A percentile compares a stretch with the other conserved stretches of the same genome.
Evolutionary conservation across 2,113 vertebrate genomes (phyloP).

Genomic region (Cromileptes altivelis): DNA sequence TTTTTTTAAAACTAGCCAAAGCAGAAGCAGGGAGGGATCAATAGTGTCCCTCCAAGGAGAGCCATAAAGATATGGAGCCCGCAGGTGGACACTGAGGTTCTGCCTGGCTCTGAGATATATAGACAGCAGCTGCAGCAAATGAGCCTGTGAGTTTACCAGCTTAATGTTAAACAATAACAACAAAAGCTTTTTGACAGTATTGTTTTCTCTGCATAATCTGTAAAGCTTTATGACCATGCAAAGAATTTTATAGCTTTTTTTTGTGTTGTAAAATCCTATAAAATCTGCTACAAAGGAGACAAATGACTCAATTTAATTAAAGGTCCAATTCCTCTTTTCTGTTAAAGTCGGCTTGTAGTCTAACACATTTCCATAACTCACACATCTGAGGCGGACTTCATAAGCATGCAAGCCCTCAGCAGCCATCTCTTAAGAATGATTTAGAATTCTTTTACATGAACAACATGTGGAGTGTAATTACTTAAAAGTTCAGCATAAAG

Average conservation of each 20-base stretch:
- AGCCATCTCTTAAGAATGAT: neutral
- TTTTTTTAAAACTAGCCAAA: neutral
- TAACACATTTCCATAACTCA: neutral
- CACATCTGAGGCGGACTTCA: neutral
- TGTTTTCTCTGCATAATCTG: neutral
- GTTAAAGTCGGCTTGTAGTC: neutral
- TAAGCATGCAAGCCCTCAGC: neutral
- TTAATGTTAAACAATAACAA: neutral
- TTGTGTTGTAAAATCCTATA: neutral
- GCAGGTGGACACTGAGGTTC: neutral
- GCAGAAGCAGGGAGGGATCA: neutral
- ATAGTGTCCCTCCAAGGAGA: neutral
- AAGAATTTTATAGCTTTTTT: neutral
- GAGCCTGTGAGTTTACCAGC: neutral
- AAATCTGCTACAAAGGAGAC: neutral
- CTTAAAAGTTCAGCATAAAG: neutral
- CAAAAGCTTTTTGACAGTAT: neutral
- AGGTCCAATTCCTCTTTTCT: neutral
- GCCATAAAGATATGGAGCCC: neutral
- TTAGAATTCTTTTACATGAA: neutral
- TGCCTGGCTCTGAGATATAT: neutral
- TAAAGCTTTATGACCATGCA: neutral
- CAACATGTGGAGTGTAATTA: neutral
- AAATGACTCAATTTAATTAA: neutral
- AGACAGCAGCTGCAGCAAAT: neutral